Base-by-base conservation (phyloP, 1,140 invertebrate genomes). In the Scaptomyza pallida region DNA sequence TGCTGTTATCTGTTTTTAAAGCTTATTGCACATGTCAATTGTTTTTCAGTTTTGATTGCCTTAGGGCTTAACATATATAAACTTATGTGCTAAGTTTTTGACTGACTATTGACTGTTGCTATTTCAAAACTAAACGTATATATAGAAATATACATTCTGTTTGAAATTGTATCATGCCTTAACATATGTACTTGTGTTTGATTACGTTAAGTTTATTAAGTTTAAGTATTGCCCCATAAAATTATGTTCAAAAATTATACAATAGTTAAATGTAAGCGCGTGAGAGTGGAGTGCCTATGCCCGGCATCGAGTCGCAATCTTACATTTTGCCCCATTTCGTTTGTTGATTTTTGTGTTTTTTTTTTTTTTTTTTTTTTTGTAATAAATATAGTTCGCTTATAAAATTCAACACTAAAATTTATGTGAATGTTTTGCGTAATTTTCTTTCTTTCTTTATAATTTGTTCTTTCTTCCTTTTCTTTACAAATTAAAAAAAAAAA, bases 361-460 rank as follows among this genome's bases (percentile, higher is more conserved):
- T 37, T 16, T 13, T 1, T 47, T 16, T 30, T 17, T 35, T 44
- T 45, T 37, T 40, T 21, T 21, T 55, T 19, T 40, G 59, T 23
- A 61, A 68, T 72, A 72, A 72, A 72, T 72, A 72, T 51, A 61
- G 50, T 57, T 54, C 43, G 48, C 48, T 69, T 54, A 69, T 63
- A 70, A 63, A 48, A 15, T 51, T 69, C 65, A 61, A 80, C 78
- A 78, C 79, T 85, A 86, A 75, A 81, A 81, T 86, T 86, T 88
- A 85, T 86, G 77, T 86, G 81, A 86, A 86, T 86, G 81, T 86
- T 76, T 67, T 69, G 51, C 52, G 60, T 63, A 67, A 71, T 61
- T 35, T 52, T 67, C 40, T 56, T 56, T 6, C 69, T 57, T 61
- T 5, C 50, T 8, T 13, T 69, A 41, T 19, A 9, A 19, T 37